Evolutionary conservation across 2,113 vertebrate species (phyloP).

Genomic region (Fulmarus glacialis): DNA sequence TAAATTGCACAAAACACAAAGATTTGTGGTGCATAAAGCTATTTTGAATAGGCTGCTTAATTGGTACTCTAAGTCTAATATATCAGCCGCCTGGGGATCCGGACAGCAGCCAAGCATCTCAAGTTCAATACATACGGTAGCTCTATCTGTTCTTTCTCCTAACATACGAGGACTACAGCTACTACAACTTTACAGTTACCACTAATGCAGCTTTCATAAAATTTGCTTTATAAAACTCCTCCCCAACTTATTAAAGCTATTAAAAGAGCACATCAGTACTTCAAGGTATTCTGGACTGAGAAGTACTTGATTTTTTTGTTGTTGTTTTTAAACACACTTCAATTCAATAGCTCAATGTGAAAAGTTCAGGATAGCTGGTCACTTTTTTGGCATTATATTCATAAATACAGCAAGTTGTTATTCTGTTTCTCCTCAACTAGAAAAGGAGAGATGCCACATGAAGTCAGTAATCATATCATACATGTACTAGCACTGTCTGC

Average conservation of each 20-base stretch:
- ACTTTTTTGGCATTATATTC: background rate
- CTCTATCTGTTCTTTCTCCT: background rate
- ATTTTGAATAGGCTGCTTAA: slow-evolving; percentile 19
- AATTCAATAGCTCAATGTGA: background rate
- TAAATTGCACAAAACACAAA: background rate
- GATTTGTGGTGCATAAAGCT: slow-evolving; percentile 21
- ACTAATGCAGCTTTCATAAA: background rate
- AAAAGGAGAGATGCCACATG: background rate
- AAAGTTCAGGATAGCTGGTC: background rate
- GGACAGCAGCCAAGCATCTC: slow-evolving; percentile 19
- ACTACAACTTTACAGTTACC: background rate
- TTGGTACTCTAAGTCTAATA: background rate
- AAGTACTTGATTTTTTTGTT: background rate
- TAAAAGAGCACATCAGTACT: background rate
- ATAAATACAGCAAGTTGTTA: background rate
- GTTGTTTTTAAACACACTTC: background rate
- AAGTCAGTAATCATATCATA: background rate
- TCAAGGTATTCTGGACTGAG: background rate
- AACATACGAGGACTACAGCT: background rate
- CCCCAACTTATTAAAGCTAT: background rate
- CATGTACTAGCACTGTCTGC: background rate
- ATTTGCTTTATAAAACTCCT: background rate
- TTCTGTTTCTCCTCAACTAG: background rate
- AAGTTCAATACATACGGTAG: background rate
- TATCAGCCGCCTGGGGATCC: background rate